Percentiles rank a stretch among this genome's conserved stretches.
These are phyloP conservation scores for Poecilia latipinna DNA, from an alignment of 2,113 vertebrate species.

Conservation along the genomic window DNA sequence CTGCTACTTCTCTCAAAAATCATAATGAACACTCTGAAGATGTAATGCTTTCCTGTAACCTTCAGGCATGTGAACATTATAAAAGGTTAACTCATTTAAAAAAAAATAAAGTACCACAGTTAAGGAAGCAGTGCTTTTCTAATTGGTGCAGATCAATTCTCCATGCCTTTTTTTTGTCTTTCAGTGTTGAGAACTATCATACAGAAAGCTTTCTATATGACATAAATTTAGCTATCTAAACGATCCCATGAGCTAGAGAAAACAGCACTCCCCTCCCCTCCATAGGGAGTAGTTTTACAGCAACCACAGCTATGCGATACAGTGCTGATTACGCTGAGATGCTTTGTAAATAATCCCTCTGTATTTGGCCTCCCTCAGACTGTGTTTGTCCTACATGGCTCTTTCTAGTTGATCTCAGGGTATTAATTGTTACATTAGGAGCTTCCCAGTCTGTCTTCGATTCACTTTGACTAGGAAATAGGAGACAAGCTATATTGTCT, in stretches of 20 bases:
- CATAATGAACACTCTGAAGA: constrained; percentile 52
- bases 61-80: constrained; percentile 66
- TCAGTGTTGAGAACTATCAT: constrained; percentile 11
- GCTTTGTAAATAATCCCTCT: constrained; percentile 63
- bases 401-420: constrained; percentile 57
- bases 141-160: constrained; percentile 22
- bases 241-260: constrained; percentile 18
- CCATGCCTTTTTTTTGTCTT: constrained; percentile 11
- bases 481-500: constrained; percentile 44
- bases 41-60: constrained; percentile 48
- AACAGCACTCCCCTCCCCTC: neutral
- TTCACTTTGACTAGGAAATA: constrained; percentile 41
- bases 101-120: constrained; percentile 15
- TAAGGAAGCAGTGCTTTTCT: constrained; percentile 23
- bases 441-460: constrained; percentile 49
- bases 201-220: constrained; percentile 2
- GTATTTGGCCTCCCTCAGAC: constrained; percentile 69
- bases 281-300: constrained; percentile 29
- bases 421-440: constrained; percentile 71
- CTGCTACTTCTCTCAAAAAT: constrained; percentile 70
- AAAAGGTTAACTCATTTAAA: constrained; percentile 11
- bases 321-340: constrained; percentile 51
- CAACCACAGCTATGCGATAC: constrained; percentile 29
- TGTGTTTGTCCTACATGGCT: constrained; percentile 68
- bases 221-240: constrained; percentile 18